phyloP scores from a whole-genome alignment of 2,888 invertebrate species.

The Catocala fraxini region DNA sequence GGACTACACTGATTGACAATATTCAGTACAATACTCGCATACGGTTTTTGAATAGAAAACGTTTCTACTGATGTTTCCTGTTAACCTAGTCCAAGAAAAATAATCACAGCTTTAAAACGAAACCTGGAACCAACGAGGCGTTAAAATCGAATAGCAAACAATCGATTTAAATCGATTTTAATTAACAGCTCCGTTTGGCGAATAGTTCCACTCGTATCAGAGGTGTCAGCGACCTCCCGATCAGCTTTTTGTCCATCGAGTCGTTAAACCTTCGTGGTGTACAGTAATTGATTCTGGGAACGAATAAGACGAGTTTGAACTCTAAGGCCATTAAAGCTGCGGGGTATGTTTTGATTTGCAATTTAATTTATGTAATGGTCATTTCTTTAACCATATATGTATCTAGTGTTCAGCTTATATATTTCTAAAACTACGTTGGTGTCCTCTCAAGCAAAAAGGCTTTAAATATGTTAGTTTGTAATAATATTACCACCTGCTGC shows the following conservation, averaged over 20 bases:
- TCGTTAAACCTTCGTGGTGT: slow-evolving; percentile 60
- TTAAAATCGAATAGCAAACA: slow-evolving; percentile 20
- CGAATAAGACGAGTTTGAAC: slow-evolving; percentile 51
- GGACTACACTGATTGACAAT: not conserved
- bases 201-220: slow-evolving; percentile 27
- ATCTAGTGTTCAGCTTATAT: too few species aligned
- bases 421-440: too few species aligned
- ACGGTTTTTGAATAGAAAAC: not conserved
- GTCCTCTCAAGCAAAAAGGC: too few species aligned
- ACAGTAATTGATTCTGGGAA: slow-evolving; percentile 71
- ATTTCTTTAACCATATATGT: not conserved
- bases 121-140: slow-evolving; percentile 15
- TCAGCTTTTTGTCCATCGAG: slow-evolving; percentile 62
- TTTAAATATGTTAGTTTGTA: too few species aligned
- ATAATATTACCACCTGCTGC: too few species aligned
- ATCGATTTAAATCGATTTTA: slow-evolving; percentile 44
- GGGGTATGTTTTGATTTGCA: slow-evolving; percentile 17
- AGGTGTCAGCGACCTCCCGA: slow-evolving; percentile 60
- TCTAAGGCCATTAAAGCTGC: slow-evolving; percentile 44
- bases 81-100: slow-evolving; percentile 4
- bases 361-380: not conserved
- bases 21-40: not conserved
- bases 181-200: slow-evolving; percentile 46
- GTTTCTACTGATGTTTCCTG: slow-evolving; percentile 8
- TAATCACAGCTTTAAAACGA: not conserved